Evolutionary conservation across 2,797 vertebrate species (phyloP), one percentile per base, ranked within the genome.

Genomic region (Muraenolepis orangiensis): DNA sequence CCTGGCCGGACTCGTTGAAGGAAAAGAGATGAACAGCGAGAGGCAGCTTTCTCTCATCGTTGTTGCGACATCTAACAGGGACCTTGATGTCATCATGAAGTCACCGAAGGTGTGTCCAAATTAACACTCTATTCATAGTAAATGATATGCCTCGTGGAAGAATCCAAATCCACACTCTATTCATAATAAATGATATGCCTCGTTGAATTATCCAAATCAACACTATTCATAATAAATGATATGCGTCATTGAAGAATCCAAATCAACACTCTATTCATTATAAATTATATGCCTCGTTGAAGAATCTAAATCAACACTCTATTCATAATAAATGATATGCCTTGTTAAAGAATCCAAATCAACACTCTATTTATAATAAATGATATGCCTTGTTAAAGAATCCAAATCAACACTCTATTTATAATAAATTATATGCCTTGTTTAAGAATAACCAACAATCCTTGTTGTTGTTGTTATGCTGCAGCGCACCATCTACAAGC

Each of bases 1-100:
- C 66, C 40, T 89, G 78, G 67, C 89, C 76, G 89, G 84, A 0
- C 78, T 93, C 73, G 87, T 89, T 73, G 14, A 78, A 61, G 81
- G 61, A 75, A 92, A 84, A 86, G 78, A 82, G 0, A 0, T 0
- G 75, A 92, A 85, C 80, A 91, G 83, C 36, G 42, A 87, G 72
- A 84, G 7, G 57, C 86, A 93, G 80, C 79, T 86, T 31, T 87
- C 66, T 46, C 0, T 90, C 16, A 78, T 90, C 0, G 31, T 92
- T 18, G 83, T 90, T 78, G 78, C 90, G 32, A 87, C 83, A 67
- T 82, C 83, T 80, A 79, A 88, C 26, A 88, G 74, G 66, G 87
- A 74, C 0, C 84, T 86, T 40, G 83, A 90, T 36, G 10, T 92
- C 61, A 80, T 93, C 57, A 3, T 92, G 66, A 89, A 86, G 72